Evolutionary conservation across 2,113 vertebrate species (phyloP).

Genomic region (Corythaixoides concolor): DNA sequence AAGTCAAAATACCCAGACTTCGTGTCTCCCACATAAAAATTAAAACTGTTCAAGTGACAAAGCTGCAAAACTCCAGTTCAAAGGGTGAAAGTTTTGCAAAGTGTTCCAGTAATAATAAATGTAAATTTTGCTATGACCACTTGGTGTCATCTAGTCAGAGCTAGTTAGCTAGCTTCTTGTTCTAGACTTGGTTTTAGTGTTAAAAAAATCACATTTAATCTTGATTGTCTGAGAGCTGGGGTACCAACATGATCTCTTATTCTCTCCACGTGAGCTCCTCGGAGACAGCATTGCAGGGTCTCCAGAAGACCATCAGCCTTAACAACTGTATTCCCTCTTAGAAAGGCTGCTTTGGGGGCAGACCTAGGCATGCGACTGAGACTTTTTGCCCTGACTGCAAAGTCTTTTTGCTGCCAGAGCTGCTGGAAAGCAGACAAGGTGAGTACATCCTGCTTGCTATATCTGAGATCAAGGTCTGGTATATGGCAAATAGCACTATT

Average conservation of each 20-base stretch:
- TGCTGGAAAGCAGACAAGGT: not conserved
- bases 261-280: not conserved
- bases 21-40: constrained; percentile 2
- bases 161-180: not conserved
- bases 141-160: constrained; percentile 59
- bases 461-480: not conserved
- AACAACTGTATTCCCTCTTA: not conserved
- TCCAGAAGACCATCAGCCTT: not conserved
- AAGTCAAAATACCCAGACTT: constrained; percentile 32
- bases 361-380: not conserved
- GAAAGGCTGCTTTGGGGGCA: not conserved
- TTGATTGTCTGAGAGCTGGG: not conserved
- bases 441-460: not conserved
- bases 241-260: not conserved
- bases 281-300: not conserved
- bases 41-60: constrained; percentile 8
- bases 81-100: constrained; percentile 41
- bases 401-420: not conserved
- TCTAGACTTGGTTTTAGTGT: not conserved
- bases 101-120: constrained; percentile 49
- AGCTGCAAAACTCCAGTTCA: constrained; percentile 26
- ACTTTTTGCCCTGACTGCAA: not conserved
- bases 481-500: not conserved
- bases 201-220: not conserved
- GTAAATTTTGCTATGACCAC: constrained; percentile 61